These are phyloP conservation scores for Montifringilla adamsi DNA, from an alignment of 2,113 vertebrate species.

Conservation along the genomic window DNA sequence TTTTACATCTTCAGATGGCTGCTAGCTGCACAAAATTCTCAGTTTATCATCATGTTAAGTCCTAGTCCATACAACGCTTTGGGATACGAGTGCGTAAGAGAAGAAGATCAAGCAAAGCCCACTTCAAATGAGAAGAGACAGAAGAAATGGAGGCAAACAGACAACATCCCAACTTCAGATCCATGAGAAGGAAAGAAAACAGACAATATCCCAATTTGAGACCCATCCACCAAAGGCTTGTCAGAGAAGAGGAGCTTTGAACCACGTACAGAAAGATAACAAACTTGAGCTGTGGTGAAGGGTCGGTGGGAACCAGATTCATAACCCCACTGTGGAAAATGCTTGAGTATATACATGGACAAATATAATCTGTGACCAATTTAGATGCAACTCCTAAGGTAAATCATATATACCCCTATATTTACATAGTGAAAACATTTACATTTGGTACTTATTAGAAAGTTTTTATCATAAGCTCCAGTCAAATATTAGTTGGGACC, in stretches of 20 bases:
- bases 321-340: not conserved
- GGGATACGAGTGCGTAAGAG: not conserved
- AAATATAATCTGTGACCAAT: not conserved
- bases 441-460: not conserved
- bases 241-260: slow-evolving; percentile 32
- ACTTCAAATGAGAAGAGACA: not conserved
- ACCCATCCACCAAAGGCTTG: slow-evolving; percentile 55
- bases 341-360: not conserved
- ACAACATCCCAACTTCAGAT: not conserved
- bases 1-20: not conserved
- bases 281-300: slow-evolving; percentile 72
- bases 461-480: not conserved
- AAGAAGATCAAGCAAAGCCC: not conserved
- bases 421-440: not conserved
- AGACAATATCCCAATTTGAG: not conserved
- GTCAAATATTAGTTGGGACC: not conserved
- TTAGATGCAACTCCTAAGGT: not conserved
- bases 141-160: not conserved
- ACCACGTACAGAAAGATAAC: not conserved
- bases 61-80: not conserved
- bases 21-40: not conserved
- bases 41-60: not conserved
- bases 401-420: not conserved
- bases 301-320: not conserved
- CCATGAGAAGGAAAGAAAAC: not conserved